Base-by-base conservation (phyloP, 1,140 invertebrate species). In the Lucilia cuprina region DNA sequence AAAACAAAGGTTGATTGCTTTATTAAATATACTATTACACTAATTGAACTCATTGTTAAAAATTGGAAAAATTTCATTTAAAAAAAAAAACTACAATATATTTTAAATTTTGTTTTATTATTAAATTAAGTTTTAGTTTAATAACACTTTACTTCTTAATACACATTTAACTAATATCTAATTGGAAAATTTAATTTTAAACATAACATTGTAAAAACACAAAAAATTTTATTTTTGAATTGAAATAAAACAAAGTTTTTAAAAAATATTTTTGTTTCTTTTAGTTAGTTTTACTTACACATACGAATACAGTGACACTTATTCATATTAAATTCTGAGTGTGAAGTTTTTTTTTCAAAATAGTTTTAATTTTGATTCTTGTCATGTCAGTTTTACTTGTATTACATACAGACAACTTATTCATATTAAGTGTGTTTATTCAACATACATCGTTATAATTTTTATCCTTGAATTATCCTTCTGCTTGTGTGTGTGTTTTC, bases 121-220 rank as follows among this genome's bases (percentile, higher is more conserved):
- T n/a, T 70, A 21, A 21, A 70, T 70, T 70, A 70, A 70, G 65
- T 70, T 70, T 70, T 60, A 60, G 55, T 60, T 60, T 60, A 14
- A 60, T 60, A n/a, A 60, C 55, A 60, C 55, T n/a, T n/a, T n/a
- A 60, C n/a, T 60, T 30, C 25, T 30, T 2, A 30, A 60, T 60
- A n/a, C 55, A 60, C 25, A n/a, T 3, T n/a, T 60, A 60, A 17
- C 14, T 60, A 60, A 60, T 60, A 7, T 70, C 21, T 70, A 70
- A 70, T 70, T 25, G n/a, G 65, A 70, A 19, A 21, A 30, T 30
- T 30, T 70, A 14, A 60, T 60, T 60, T n/a, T 60, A 60, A 7
- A 30, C 3, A n/a, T 21, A 25, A 70, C 21, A 21, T 21, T 70
- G 25, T 70, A 19, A 70, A n/a, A 70, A 9, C 65, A 70, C 65